A percentile compares a stretch with the other conserved stretches of the same genome.
These are phyloP conservation scores for Melanotaenia pygmaea DNA, from an alignment of 2,797 vertebrate genomes.

Conservation along the genomic window DNA sequence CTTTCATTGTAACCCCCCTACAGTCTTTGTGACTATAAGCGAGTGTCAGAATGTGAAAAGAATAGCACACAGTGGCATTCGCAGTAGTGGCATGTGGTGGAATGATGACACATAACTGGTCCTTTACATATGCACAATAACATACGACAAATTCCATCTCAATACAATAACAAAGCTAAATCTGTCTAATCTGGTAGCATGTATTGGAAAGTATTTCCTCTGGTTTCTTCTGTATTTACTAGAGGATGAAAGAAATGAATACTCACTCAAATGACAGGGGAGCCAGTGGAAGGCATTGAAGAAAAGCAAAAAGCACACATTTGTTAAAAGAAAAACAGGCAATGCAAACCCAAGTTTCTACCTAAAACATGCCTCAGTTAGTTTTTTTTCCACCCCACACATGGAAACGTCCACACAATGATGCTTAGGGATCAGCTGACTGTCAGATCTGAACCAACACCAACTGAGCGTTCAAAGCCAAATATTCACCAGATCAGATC, in stretches of 20 bases:
- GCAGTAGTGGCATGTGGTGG: conserved; percentile 42
- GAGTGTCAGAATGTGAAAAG: conserved; percentile 61
- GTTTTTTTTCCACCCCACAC: conserved; percentile 15
- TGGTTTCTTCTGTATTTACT: neutral
- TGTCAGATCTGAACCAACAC: conserved; percentile 48
- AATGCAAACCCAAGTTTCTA: conserved; percentile 77
- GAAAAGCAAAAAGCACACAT: conserved; percentile 87
- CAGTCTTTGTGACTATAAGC: conserved; percentile 49
- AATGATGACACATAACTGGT: conserved; percentile 1
- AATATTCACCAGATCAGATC: conserved; percentile 35
- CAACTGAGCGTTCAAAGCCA: conserved; percentile 65
- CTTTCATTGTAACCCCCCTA: neutral
- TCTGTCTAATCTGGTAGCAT: neutral
- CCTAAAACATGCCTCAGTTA: conserved; percentile 84
- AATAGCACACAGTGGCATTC: conserved; percentile 61
- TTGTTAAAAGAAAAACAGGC: conserved; percentile 81
- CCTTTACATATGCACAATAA: neutral
- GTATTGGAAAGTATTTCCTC: neutral
- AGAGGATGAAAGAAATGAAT: conserved; percentile 68
- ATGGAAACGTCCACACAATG: conserved; percentile 29
- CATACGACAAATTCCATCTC: conserved; percentile 7
- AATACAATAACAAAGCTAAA: neutral
- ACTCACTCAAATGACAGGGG: conserved; percentile 91
- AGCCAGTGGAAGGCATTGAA: conserved; percentile 93
- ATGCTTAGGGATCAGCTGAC: conserved; percentile 30